A percentile compares a stretch with the other conserved stretches of the same genome.
Evolutionary conservation across 1,140 invertebrate genomes (phyloP).

Genomic region (Pemphigus obesinymphae): DNA sequence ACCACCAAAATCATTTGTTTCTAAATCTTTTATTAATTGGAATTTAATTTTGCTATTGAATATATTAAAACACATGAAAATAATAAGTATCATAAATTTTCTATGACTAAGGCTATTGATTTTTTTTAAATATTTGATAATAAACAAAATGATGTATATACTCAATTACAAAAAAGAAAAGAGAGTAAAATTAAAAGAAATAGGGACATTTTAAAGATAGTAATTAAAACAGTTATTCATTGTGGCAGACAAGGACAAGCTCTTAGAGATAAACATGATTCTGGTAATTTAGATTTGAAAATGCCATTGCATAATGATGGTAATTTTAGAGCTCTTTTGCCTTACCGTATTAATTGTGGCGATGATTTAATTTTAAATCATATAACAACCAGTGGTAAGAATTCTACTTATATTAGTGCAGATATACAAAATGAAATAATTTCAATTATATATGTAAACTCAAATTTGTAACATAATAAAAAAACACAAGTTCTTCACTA

Average conservation of each 20-base stretch:
- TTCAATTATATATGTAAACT: not conserved
- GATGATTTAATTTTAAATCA: not conserved
- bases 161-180: too few species aligned
- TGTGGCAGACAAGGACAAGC: not conserved
- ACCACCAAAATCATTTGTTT: not conserved
- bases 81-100: too few species aligned
- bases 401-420: not conserved
- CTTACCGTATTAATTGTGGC: not conserved
- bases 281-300: not conserved
- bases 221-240: too few species aligned
- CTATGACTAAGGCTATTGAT: too few species aligned
- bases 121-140: too few species aligned
- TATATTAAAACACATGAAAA: not conserved
- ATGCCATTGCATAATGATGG: not conserved
- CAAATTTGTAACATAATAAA: not conserved
- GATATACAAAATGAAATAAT: not conserved
- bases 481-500: not conserved
- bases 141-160: too few species aligned
- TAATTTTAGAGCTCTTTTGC: not conserved
- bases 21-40: not conserved
- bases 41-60: not conserved
- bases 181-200: too few species aligned
- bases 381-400: not conserved
- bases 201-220: too few species aligned
- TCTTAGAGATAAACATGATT: not conserved